phyloP scores from a whole-genome alignment of 2,113 vertebrate genomes.

The Siphamia tubifer region DNA sequence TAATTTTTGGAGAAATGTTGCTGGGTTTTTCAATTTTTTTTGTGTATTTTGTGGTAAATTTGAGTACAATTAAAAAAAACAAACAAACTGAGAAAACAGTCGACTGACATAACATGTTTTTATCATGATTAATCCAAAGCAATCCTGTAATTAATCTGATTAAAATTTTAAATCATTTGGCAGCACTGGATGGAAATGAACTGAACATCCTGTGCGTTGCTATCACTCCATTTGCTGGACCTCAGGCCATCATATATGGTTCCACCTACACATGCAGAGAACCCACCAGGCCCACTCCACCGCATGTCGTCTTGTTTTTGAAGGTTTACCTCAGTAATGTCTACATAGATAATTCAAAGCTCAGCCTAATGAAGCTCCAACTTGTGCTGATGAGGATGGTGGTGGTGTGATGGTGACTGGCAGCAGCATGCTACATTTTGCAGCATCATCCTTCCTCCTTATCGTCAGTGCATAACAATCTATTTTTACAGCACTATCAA shows the following conservation, averaged over 20 bases:
- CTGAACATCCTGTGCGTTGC: not conserved
- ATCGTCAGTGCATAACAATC: not conserved
- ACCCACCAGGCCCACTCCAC: constrained; percentile 7
- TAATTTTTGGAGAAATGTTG: no score
- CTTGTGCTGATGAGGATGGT: not conserved
- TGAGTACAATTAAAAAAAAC: no score
- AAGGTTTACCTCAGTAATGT: not conserved
- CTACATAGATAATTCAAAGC: not conserved
- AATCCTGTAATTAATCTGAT: no score
- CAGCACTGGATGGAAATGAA: no score
- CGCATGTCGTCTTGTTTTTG: no score
- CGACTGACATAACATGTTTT: no score
- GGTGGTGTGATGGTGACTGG: not conserved
- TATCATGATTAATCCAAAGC: no score
- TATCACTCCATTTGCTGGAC: not conserved
- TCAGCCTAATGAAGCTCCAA: not conserved
- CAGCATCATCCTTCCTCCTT: constrained; percentile 48
- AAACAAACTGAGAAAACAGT: no score
- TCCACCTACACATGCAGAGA: constrained; percentile 36
- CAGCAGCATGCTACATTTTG: constrained; percentile 21
- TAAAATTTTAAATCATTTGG: no score
- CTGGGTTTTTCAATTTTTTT: no score
- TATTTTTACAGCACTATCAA: constrained; percentile 39
- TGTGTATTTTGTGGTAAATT: no score
- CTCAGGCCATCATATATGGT: not conserved